phyloP scores from a whole-genome alignment of 2,797 vertebrate species.

The Merluccius polli region DNA sequence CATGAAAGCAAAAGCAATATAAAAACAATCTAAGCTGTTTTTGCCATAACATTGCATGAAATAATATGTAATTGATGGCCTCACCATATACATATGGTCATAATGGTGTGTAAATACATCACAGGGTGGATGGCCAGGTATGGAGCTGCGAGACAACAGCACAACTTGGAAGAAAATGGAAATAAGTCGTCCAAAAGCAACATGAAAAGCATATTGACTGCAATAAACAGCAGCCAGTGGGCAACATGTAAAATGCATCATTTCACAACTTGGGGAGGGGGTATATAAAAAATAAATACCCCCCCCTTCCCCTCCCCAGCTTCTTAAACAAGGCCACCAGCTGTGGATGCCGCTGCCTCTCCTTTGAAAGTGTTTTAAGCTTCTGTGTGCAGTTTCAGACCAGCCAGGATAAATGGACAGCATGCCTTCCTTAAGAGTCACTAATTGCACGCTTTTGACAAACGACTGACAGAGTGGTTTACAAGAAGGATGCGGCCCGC shows the following conservation, averaged over 20 bases:
- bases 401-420: conserved; percentile 23
- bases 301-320: neutral
- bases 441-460: conserved; percentile 41
- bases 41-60: too few relatives aligned
- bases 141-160: neutral
- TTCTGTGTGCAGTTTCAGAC: conserved; percentile 28
- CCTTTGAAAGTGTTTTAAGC: conserved; percentile 17
- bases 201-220: neutral
- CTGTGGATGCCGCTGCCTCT: neutral
- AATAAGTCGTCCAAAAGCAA: neutral
- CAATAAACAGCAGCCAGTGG: neutral
- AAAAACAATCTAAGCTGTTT: neutral
- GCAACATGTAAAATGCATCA: neutral
- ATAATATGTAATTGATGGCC: too few relatives aligned
- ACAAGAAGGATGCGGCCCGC: conserved; percentile 25
- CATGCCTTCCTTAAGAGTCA: conserved; percentile 14
- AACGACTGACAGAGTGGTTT: conserved; percentile 54
- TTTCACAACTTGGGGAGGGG: neutral
- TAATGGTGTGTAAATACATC: neutral
- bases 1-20: neutral
- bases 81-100: neutral
- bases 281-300: neutral
- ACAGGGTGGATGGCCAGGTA: too few relatives aligned
- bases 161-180: neutral
- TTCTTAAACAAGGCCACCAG: neutral